phyloP scores from a whole-genome alignment of 2,888 invertebrate genomes.

The Dynastes maya region DNA sequence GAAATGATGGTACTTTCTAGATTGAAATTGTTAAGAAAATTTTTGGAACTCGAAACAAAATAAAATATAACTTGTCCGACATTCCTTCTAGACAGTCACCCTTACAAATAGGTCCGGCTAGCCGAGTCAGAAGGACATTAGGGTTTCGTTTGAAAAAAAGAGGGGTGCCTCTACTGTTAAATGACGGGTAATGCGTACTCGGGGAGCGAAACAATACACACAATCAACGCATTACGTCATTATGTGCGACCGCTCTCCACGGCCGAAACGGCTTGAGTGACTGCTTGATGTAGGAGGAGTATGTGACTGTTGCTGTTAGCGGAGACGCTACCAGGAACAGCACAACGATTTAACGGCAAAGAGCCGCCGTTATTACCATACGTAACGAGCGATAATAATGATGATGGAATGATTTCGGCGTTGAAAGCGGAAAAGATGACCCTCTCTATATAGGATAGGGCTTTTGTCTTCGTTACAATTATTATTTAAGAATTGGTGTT shows the following conservation, averaged over 20 bases:
- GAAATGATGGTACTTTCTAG: too few species aligned
- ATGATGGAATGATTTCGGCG: not conserved
- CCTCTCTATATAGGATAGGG: not conserved
- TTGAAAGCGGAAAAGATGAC: not conserved
- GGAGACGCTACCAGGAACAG: constrained; percentile 17
- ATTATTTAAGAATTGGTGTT: too few species aligned
- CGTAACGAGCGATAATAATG: constrained; percentile 27
- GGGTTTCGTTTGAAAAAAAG: not conserved
- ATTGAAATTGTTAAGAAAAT: too few species aligned
- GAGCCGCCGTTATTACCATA: constrained; percentile 33
- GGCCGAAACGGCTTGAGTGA: constrained; percentile 16
- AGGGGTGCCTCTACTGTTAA: constrained; percentile 63
- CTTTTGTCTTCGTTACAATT: not conserved
- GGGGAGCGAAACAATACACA: constrained; percentile 68
- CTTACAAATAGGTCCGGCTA: not conserved
- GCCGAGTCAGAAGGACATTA: not conserved
- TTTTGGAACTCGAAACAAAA: too few species aligned
- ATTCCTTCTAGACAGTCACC: not conserved
- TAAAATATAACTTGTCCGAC: too few species aligned
- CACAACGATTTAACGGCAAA: not conserved
- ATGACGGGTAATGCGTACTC: constrained; percentile 68
- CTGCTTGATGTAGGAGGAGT: constrained; percentile 12
- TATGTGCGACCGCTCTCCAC: constrained; percentile 61
- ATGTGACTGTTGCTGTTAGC: constrained; percentile 9
- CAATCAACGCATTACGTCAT: constrained; percentile 71